Evolutionary conservation across 2,113 vertebrate species (phyloP).

Genomic region (Halichoeres trimaculatus): DNA sequence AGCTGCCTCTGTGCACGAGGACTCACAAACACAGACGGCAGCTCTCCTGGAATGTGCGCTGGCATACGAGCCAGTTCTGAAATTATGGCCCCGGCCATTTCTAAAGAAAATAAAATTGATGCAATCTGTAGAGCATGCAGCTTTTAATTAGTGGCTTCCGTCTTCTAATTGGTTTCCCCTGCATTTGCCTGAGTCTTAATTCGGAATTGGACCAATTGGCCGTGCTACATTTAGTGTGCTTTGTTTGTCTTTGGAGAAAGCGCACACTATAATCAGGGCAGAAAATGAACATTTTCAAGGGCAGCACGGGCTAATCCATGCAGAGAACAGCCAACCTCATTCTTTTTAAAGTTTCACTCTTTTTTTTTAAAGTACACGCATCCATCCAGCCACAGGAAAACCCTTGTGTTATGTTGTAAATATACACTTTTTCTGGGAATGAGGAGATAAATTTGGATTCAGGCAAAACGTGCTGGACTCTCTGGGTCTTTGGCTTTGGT

Average conservation of each 20-base stretch:
- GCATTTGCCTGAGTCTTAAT: slow-evolving; percentile 60
- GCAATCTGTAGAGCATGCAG: slow-evolving; percentile 81
- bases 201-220: slow-evolving; percentile 74
- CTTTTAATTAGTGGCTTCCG: slow-evolving; percentile 87
- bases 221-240: slow-evolving; percentile 72
- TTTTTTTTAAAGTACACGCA: slow-evolving; percentile 16
- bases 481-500: too few species aligned
- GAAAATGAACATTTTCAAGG: slow-evolving; percentile 61
- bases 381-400: slow-evolving; percentile 11
- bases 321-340: slow-evolving; percentile 35
- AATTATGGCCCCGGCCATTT: slow-evolving; percentile 74
- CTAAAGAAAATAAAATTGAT: slow-evolving; percentile 84
- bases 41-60: slow-evolving; percentile 71
- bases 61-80: slow-evolving; percentile 63
- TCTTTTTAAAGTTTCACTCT: slow-evolving; percentile 38
- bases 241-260: slow-evolving; percentile 82
- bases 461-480: background rate
- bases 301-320: slow-evolving; percentile 24
- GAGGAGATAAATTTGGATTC: background rate
- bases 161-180: slow-evolving; percentile 81
- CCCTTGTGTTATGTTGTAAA: slow-evolving; percentile 9
- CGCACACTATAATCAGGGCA: slow-evolving; percentile 77
- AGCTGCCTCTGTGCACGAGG: slow-evolving; percentile 66
- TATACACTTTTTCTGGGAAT: slow-evolving; percentile 4
- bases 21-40: slow-evolving; percentile 67